A percentile compares a stretch with the other conserved stretches of the same genome.
Conservation (phyloP, 2,797 vertebrate species). For the Ataeniobius toweri region DNA sequence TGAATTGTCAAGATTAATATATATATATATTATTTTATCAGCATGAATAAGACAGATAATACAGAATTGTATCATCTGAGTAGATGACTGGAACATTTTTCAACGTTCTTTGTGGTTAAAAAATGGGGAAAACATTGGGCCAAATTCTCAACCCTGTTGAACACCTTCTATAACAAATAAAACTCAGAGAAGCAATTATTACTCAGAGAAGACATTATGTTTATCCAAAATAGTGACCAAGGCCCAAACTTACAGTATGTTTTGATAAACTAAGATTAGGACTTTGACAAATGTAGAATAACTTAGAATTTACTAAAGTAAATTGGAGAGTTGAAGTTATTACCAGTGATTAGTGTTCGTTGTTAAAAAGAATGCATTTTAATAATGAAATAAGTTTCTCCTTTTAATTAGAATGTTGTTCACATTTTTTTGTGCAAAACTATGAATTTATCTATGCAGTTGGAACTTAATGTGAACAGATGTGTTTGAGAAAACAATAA, state of each 20-base stretch:
- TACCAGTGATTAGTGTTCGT: too few relatives aligned
- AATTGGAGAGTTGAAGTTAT: background rate
- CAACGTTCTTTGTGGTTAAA: background rate
- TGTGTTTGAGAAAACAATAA: constrained; percentile 28
- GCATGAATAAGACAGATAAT: background rate
- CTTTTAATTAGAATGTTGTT: too few relatives aligned
- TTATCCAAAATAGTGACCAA: too few relatives aligned
- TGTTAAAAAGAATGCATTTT: too few relatives aligned
- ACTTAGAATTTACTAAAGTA: background rate
- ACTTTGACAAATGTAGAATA: background rate
- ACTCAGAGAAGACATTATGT: too few relatives aligned
- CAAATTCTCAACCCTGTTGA: background rate
- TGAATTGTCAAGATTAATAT: too few relatives aligned
- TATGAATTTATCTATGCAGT: background rate
- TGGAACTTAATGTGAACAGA: constrained; percentile 11
- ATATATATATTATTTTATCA: background rate
- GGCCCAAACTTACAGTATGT: background rate
- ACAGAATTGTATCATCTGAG: background rate
- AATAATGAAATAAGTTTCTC: too few relatives aligned
- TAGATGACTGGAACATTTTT: background rate
- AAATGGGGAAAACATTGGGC: background rate
- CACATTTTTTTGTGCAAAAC: background rate
- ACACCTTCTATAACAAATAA: background rate
- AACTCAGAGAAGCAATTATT: background rate
- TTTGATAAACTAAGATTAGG: background rate